These are phyloP conservation scores for Palythoa grandis DNA, from an alignment of 92 coral and sea anemone genomes.

Conservation along the genomic window DNA sequence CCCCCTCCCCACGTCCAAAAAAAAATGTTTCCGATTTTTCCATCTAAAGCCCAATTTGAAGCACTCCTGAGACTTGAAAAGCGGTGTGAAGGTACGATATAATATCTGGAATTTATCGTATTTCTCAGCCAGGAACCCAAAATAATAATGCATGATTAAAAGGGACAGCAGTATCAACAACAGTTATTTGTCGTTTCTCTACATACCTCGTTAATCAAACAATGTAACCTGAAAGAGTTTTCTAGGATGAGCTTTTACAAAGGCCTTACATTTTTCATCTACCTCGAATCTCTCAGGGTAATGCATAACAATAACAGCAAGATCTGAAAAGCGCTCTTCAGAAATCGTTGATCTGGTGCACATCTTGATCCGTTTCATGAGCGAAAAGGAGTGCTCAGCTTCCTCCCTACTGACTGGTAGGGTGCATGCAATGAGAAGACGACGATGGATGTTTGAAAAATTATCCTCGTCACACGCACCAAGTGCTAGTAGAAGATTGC, in stretches of 20 bases:
- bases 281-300: constrained; percentile 50
- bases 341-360: constrained; percentile 37
- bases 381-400: constrained; percentile 46
- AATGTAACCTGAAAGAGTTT: too few relatives aligned
- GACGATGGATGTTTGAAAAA: constrained; percentile 56
- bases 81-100: too few relatives aligned
- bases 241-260: constrained; percentile 41
- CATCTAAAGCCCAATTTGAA: too few relatives aligned
- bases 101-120: too few relatives aligned
- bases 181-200: too few relatives aligned
- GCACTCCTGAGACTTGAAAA: too few relatives aligned
- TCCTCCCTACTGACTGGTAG: constrained; percentile 51
- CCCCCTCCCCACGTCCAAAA: too few relatives aligned
- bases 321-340: constrained; percentile 43
- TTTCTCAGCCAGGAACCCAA: too few relatives aligned
- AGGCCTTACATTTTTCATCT: constrained; percentile 52
- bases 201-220: too few relatives aligned
- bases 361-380: constrained; percentile 20
- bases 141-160: too few relatives aligned
- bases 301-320: constrained; percentile 43
- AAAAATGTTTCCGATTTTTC: too few relatives aligned
- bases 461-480: constrained; percentile 42
- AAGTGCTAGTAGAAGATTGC: constrained; percentile 48
- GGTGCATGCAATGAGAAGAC: constrained; percentile 48
- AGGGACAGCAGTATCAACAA: too few relatives aligned